Evolutionary conservation across 2,888 invertebrate species (phyloP).

Genomic region (Sphaerophoria rueppellii): DNA sequence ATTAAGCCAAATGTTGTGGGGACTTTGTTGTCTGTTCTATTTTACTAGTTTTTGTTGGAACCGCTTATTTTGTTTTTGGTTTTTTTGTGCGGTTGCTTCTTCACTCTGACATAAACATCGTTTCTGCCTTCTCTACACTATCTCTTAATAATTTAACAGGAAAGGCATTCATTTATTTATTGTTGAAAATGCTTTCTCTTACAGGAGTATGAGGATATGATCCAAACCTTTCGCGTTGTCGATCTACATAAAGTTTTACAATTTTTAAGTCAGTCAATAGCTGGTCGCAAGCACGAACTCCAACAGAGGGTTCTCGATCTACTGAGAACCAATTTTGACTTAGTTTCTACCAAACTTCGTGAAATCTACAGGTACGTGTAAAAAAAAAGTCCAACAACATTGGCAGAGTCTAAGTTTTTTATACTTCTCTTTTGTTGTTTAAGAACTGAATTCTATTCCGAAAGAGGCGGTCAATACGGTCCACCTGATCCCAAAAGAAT

Average conservation of each 20-base stretch:
- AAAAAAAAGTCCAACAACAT: not conserved
- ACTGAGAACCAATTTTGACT: constrained; percentile 86
- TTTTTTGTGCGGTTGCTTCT: no score
- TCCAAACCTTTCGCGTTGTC: constrained; percentile 88
- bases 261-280: constrained; percentile 90
- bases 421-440: not conserved
- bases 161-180: no score
- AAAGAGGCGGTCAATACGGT: constrained; percentile 73
- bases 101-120: no score
- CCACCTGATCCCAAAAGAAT: constrained; percentile 79
- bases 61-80: no score
- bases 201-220: constrained; percentile 81
- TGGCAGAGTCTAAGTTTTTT: not conserved
- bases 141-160: no score
- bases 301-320: constrained; percentile 89
- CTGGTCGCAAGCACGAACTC: constrained; percentile 91
- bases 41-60: no score
- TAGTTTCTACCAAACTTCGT: constrained; percentile 84
- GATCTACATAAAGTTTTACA: constrained; percentile 92
- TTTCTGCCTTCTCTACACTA: no score
- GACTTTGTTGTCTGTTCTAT: no score
- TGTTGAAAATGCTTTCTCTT: constrained; percentile 45
- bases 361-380: constrained; percentile 81
- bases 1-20: no score
- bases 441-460: constrained; percentile 75